phyloP scores from a whole-genome alignment of 2,113 vertebrate genomes.

The Corvus hawaiiensis region DNA sequence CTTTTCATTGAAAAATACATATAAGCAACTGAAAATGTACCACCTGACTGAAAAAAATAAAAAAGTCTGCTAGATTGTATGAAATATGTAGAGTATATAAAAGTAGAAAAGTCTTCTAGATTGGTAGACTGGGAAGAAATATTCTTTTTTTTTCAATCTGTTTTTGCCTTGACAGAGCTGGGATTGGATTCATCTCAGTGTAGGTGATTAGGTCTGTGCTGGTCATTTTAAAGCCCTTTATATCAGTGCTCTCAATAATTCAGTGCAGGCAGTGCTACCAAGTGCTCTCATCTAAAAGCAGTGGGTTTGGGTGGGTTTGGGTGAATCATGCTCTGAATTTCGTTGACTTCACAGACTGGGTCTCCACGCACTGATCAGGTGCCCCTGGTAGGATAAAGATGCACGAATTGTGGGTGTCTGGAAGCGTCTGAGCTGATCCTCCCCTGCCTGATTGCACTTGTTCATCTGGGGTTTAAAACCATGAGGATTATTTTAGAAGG shows the following conservation, averaged over 20 bases:
- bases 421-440: background rate
- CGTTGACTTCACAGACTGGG: background rate
- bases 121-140: background rate
- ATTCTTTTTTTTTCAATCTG: background rate
- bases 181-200: background rate
- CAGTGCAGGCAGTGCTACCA: background rate
- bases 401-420: rapidly evolving
- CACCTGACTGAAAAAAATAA: background rate
- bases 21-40: background rate
- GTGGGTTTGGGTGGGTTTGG: background rate
- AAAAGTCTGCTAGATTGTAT: background rate
- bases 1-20: background rate
- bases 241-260: background rate
- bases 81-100: background rate
- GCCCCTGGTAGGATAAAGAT: background rate
- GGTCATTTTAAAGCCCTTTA: background rate
- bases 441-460: background rate
- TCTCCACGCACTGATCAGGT: background rate
- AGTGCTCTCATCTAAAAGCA: background rate
- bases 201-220: background rate
- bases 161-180: background rate
- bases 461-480: background rate
- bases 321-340: background rate
- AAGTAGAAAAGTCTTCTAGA: background rate
- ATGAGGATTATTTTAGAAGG: background rate